These are phyloP conservation scores for Hydrolagus affinis DNA, from an alignment of 2,113 vertebrate species.

Conservation along the genomic window DNA sequence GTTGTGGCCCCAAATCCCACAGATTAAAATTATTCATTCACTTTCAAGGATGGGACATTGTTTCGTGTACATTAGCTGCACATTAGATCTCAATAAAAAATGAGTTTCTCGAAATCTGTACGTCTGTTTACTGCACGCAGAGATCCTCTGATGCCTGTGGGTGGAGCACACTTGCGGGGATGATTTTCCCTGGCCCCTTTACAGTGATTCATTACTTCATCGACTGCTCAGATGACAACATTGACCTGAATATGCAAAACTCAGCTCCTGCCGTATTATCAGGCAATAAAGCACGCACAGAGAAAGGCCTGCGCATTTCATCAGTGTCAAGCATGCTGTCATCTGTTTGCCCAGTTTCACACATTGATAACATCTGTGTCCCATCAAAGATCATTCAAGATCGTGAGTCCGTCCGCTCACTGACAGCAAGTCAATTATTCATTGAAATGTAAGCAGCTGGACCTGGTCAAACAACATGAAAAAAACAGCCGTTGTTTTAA, in stretches of 20 bases:
- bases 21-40: too few species aligned
- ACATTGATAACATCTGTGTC: not conserved
- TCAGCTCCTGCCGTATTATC: not conserved
- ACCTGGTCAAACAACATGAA: not conserved
- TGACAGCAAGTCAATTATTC: not conserved
- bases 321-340: not conserved
- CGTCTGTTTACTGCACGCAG: too few species aligned
- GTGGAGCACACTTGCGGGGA: not conserved
- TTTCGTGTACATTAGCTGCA: too few species aligned
- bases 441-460: slow-evolving; percentile 1
- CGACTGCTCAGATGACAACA: not conserved
- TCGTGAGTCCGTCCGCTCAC: not conserved
- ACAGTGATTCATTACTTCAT: not conserved
- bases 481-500: not conserved
- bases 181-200: not conserved
- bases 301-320: not conserved
- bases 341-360: not conserved
- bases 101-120: too few species aligned
- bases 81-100: too few species aligned
- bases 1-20: too few species aligned
- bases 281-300: not conserved
- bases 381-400: not conserved
- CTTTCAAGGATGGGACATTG: too few species aligned
- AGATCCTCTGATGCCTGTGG: too few species aligned
- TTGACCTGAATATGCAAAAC: not conserved